Conservation (phyloP, 2,113 vertebrate species). For the Cathartes aura region DNA sequence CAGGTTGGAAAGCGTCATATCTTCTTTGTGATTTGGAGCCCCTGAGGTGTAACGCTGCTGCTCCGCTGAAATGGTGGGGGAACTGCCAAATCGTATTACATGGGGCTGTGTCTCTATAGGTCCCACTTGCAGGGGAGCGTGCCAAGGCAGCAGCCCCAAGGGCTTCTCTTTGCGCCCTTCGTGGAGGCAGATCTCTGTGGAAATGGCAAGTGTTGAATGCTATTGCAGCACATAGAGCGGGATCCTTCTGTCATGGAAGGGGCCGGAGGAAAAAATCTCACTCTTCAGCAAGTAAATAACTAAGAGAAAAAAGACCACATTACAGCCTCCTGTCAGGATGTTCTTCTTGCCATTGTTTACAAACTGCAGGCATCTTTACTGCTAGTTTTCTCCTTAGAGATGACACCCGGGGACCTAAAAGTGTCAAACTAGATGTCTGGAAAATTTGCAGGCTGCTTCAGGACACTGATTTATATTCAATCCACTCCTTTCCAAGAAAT, state of each 20-base stretch:
- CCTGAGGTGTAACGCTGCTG: background rate
- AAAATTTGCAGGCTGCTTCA: conserved; percentile 50
- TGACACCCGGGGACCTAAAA: conserved; percentile 8
- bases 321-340: conserved; percentile 33
- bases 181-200: background rate
- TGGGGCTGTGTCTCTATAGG: background rate
- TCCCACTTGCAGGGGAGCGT: accelerated
- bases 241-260: background rate
- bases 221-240: background rate
- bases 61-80: accelerated
- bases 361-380: conserved; percentile 54
- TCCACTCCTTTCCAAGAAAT: conserved; percentile 14
- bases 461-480: conserved; percentile 45
- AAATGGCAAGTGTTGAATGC: background rate
- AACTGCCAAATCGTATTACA: background rate
- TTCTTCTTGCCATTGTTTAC: conserved; percentile 55
- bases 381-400: conserved; percentile 14
- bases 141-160: background rate
- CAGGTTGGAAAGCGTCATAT: accelerated
- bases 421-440: conserved; percentile 47
- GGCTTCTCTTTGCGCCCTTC: background rate
- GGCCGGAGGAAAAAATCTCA: background rate
- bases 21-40: background rate
- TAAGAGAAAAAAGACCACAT: conserved; percentile 17
- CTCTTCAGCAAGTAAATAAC: conserved; percentile 47